Base-by-base conservation (phyloP, 2,888 invertebrate genomes). In the Arge pagana region DNA sequence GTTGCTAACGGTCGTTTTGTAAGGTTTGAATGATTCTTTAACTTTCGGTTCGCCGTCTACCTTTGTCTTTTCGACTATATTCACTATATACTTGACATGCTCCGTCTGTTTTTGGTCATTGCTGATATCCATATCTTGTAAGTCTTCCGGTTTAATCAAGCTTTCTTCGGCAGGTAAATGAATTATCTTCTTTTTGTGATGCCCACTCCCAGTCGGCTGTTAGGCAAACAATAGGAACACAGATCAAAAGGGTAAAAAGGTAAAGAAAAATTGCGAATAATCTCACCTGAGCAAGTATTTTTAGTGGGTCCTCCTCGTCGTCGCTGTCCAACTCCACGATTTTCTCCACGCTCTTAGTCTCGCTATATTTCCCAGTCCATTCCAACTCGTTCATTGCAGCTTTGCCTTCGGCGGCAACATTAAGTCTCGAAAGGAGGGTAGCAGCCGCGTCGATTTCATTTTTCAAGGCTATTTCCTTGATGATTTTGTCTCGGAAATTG, bases 261-360 rank as follows among this genome's bases (percentile, higher is more conserved):
- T 60, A 52, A 36, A 42, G 48, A 0, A 18, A 48, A 11, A 35
- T 50, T 54, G 10, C 54, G 43, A 31, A 13, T 13, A 24, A 59
- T 57, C 63, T 60, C 53, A 77, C 77, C 68, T 85, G 82, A 39
- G 82, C 83, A 16, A 85, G 69, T 62, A 85, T 82, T 58, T 81
- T 81, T 51, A 85, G 62, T 0, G 83, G 81, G 73, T 85, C 81
- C 61, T 80, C 80, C 8, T 82, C 80, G 64, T 83, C 83, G 40
- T 83, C 83, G 56, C 83, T 84, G 65, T 83, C 84, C 2, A 83
- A 78, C 66, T 82, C 82, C 13, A 82, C 62, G 36, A 66, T 66
- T 54, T 77, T 77, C 8, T 55, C 61, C n/a, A 74, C 64, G 4
- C 61, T 61, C 35, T 68, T 65, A 15, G 64, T 67, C 11, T 76